phyloP scores from a whole-genome alignment of 1,140 invertebrate genomes.

The Drosophila punjabiensis region DNA sequence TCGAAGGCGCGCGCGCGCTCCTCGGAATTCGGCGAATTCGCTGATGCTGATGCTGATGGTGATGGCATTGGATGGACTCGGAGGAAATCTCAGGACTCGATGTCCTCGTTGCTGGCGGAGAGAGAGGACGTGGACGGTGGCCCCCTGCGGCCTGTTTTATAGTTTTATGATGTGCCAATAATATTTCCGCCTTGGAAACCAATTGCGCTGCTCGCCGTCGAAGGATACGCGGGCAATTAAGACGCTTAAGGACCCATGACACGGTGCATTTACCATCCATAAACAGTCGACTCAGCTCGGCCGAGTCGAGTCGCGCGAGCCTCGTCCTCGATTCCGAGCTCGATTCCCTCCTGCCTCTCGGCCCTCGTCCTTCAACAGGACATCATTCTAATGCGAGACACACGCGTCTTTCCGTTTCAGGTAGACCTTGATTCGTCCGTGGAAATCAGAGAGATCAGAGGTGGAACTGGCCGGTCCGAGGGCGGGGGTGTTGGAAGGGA shows the following conservation, averaged over 20 bases:
- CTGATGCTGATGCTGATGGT: constrained; percentile 55
- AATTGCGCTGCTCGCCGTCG: constrained; percentile 64
- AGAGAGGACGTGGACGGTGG: constrained; percentile 20
- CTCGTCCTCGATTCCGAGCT: constrained; percentile 39
- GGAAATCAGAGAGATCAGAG: constrained; percentile 49
- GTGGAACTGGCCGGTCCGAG: constrained; percentile 26
- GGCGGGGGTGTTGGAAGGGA: constrained; percentile 37
- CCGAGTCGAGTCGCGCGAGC: constrained; percentile 74
- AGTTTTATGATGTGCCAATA: constrained; percentile 84
- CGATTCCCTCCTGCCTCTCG: constrained; percentile 2
- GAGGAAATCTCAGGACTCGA: constrained; percentile 23
- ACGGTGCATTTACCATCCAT: constrained; percentile 77
- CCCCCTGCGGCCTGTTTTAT: constrained; percentile 82
- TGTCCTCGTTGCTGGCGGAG: constrained; percentile 25
- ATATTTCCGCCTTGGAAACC: constrained; percentile 83
- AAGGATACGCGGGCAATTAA: constrained; percentile 82
- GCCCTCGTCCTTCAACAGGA: constrained; percentile 55
- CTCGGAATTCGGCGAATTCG: constrained; percentile 66
- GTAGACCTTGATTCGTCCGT: constrained; percentile 72
- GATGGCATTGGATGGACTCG: constrained; percentile 54
- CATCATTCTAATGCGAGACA: constrained; percentile 78
- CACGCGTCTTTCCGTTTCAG: constrained; percentile 68
- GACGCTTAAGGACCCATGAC: constrained; percentile 81
- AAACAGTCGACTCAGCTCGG: constrained; percentile 52
- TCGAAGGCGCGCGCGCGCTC: constrained; percentile 69